A percentile compares a stretch with the other conserved stretches of the same genome.
Evolutionary conservation across 1,140 invertebrate genomes (phyloP).

Genomic region (Calosoma granatense): DNA sequence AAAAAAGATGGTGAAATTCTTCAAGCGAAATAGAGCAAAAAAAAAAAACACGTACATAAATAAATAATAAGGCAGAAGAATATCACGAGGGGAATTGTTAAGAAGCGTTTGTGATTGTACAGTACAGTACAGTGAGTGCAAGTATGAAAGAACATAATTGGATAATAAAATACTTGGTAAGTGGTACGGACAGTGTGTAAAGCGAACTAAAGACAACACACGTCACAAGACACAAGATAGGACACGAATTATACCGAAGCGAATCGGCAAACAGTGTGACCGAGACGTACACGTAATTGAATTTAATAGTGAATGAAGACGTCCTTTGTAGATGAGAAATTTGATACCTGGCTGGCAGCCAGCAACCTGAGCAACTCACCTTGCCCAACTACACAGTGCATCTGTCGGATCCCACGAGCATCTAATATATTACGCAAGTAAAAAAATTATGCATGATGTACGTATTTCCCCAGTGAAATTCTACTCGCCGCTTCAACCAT

Average conservation of each 20-base stretch:
- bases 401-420: background rate
- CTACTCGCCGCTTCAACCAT: background rate
- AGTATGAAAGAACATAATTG: background rate
- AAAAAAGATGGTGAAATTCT: background rate
- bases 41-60: background rate
- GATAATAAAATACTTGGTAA: background rate
- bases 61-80: background rate
- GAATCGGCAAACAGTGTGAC: background rate
- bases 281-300: background rate
- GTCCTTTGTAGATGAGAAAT: constrained; percentile 6
- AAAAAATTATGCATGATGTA: background rate
- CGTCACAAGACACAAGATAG: no score
- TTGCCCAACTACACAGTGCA: background rate
- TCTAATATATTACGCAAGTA: background rate
- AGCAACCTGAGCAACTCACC: no score
- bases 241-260: background rate
- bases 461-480: background rate
- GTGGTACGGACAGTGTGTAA: background rate
- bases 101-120: background rate
- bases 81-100: background rate
- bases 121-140: background rate
- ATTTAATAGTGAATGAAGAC: constrained; percentile 8
- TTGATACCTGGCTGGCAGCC: background rate
- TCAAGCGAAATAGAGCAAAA: background rate
- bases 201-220: no score